A percentile compares a stretch with the other conserved stretches of the same genome.
phyloP scores from a whole-genome alignment of 30 jellyfish, hydroid and myxozoan species.

The Catostylus mosaicus region DNA sequence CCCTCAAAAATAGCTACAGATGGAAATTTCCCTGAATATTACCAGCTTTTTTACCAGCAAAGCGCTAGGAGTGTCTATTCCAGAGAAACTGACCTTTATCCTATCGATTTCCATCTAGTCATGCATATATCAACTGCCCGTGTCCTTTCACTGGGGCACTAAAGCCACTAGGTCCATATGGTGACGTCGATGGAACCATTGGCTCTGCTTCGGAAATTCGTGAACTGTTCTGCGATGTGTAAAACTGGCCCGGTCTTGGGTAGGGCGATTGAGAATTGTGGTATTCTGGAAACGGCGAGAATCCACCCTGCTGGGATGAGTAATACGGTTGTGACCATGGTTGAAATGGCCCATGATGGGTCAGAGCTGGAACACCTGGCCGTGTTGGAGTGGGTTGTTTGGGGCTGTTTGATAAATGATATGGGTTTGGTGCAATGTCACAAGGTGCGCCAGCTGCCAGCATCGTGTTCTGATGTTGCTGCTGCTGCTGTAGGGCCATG shows the following conservation, averaged over 20 bases:
- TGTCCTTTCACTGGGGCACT: slow-evolving; percentile 82
- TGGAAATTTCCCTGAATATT: slow-evolving; percentile 4
- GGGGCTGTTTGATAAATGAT: slow-evolving; percentile 88
- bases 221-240: slow-evolving; percentile 57
- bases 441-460: slow-evolving; percentile 62
- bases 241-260: slow-evolving; percentile 53
- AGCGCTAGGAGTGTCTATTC: background rate
- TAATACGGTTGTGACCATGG: slow-evolving; percentile 92
- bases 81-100: background rate
- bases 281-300: slow-evolving; percentile 92
- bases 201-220: slow-evolving; percentile 76
- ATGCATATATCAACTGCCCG: slow-evolving; percentile 77
- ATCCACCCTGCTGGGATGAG: slow-evolving; percentile 78
- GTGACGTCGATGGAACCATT: slow-evolving; percentile 69
- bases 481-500: slow-evolving; percentile 83
- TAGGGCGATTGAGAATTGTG: slow-evolving; percentile 71
- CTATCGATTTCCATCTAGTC: slow-evolving; percentile 44
- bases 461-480: slow-evolving; percentile 54
- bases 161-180: slow-evolving; percentile 72
- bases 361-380: slow-evolving; percentile 78
- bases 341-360: slow-evolving; percentile 97
- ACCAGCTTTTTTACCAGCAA: slow-evolving; percentile 34
- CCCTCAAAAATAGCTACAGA: background rate
- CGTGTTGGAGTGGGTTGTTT: slow-evolving; percentile 84
- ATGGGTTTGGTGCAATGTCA: slow-evolving; percentile 79